A percentile compares a stretch with the other conserved stretches of the same genome.
These are phyloP conservation scores for Matsumyia berberina DNA, from an alignment of 2,888 invertebrate genomes.

Conservation along the genomic window DNA sequence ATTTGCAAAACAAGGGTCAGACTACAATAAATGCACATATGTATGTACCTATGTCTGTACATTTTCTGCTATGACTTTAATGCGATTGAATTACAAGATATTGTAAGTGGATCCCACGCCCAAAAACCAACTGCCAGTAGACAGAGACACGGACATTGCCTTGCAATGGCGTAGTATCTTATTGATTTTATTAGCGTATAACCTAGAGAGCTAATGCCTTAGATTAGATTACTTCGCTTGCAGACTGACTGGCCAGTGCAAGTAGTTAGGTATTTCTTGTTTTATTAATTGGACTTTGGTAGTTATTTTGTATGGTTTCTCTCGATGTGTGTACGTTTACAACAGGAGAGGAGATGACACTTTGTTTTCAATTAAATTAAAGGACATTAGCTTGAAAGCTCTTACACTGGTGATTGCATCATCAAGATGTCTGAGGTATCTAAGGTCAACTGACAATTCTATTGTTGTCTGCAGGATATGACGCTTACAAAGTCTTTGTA, in stretches of 20 bases:
- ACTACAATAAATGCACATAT: too few relatives aligned
- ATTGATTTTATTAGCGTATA: conserved; percentile 70
- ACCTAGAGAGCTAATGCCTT: conserved; percentile 59
- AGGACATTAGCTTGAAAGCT: conserved; percentile 26
- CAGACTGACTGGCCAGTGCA: conserved; percentile 20
- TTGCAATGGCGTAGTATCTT: conserved; percentile 18
- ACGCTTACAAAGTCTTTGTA: too few relatives aligned
- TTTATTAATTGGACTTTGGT: conserved; percentile 57
- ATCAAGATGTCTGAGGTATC: not conserved
- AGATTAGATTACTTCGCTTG: conserved; percentile 64
- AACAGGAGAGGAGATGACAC: conserved; percentile 3
- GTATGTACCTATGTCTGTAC: too few relatives aligned
- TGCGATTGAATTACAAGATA: conserved; percentile 33
- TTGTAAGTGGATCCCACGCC: conserved; percentile 35
- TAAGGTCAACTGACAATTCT: too few relatives aligned
- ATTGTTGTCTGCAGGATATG: too few relatives aligned
- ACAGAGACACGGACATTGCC: not conserved
- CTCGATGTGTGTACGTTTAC: conserved; percentile 27
- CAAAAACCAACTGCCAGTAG: conserved; percentile 16
- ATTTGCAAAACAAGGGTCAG: conserved; percentile 29
- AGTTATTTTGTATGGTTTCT: conserved; percentile 59
- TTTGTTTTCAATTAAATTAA: conserved; percentile 61
- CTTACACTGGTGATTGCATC: not conserved
- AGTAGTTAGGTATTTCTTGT: conserved; percentile 5
- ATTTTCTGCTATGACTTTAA: not conserved